Conservation (phyloP, 2,888 invertebrate genomes). For the Spodoptera picta region DNA sequence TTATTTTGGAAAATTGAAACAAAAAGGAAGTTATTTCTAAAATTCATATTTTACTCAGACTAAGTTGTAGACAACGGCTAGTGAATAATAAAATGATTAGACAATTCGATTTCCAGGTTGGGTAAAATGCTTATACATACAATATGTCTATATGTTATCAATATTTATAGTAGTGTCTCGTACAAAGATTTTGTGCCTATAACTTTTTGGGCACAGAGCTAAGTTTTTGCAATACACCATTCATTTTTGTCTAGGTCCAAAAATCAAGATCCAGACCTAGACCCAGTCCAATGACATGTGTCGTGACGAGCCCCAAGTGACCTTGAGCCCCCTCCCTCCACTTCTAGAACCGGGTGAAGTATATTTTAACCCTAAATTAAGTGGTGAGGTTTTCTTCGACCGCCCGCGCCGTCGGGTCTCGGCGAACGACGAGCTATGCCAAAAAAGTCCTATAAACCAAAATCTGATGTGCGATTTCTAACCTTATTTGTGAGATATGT, state of each 20-base stretch:
- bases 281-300: slow-evolving; percentile 50
- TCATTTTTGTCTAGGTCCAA: background rate
- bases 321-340: slow-evolving; percentile 69
- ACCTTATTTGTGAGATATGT: slow-evolving; percentile 28
- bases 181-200: too few species aligned
- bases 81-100: too few species aligned
- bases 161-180: too few species aligned
- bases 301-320: slow-evolving; percentile 63
- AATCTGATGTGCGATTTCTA: slow-evolving; percentile 11
- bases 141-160: too few species aligned
- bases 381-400: slow-evolving; percentile 72
- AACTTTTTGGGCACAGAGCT: background rate
- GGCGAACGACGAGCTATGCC: slow-evolving; percentile 11
- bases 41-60: too few species aligned
- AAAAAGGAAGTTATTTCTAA: too few species aligned
- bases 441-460: slow-evolving; percentile 57
- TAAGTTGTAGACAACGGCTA: too few species aligned
- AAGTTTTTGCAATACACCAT: slow-evolving; percentile 2
- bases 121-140: too few species aligned
- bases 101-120: too few species aligned
- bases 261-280: slow-evolving; percentile 1
- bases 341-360: slow-evolving; percentile 69
- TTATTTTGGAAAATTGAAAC: too few species aligned
- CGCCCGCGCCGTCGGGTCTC: slow-evolving; percentile 82
- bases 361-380: slow-evolving; percentile 83